These are phyloP conservation scores for Philonicus albiceps DNA, from an alignment of 2,888 invertebrate genomes.

Conservation along the genomic window DNA sequence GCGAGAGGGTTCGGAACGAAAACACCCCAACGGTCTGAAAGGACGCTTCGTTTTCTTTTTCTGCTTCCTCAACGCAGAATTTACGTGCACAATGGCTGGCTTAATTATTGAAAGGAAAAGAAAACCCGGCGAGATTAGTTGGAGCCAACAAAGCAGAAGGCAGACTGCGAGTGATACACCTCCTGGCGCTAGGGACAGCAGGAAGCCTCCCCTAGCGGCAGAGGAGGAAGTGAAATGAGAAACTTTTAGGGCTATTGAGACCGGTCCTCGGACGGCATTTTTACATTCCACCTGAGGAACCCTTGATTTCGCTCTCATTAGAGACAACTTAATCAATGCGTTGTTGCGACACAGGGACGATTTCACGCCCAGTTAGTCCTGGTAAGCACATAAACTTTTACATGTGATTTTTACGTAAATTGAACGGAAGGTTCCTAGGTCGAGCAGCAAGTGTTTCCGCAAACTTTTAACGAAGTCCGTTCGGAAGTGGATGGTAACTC, in stretches of 20 bases:
- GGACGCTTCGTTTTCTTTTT: constrained; percentile 1
- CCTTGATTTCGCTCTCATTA: background rate
- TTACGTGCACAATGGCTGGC: background rate
- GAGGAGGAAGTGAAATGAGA: too few relatives aligned
- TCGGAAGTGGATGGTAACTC: background rate
- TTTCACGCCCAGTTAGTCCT: background rate
- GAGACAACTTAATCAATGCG: background rate
- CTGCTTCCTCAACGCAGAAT: constrained; percentile 18
- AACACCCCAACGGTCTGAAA: background rate
- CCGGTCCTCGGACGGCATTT: background rate
- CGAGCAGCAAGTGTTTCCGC: background rate
- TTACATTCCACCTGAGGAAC: background rate
- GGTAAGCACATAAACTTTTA: background rate
- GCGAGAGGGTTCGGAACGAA: background rate
- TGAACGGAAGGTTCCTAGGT: background rate
- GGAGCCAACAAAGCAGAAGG: background rate
- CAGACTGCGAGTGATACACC: background rate
- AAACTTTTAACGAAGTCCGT: background rate
- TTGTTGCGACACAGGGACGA: background rate
- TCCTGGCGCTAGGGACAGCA: background rate
- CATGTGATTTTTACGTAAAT: background rate
- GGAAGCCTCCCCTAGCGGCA: too few relatives aligned
- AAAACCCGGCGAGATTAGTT: constrained; percentile 7
- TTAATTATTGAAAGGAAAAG: constrained; percentile 28
- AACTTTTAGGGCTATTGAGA: background rate